Evolutionary conservation across 2,113 vertebrate genomes (phyloP).

Genomic region (Morone saxatilis): DNA sequence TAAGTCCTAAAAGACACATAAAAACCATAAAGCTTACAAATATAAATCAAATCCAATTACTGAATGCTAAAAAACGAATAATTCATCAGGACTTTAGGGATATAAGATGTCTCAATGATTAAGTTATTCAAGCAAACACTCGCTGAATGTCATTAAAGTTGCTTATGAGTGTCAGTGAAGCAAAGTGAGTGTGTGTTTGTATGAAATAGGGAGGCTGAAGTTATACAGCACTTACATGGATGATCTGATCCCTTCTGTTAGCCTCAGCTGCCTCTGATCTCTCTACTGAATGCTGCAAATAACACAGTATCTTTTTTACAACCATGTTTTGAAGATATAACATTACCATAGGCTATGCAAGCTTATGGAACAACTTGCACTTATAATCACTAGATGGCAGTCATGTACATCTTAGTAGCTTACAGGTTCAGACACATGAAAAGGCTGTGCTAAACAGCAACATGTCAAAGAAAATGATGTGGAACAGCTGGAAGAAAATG

Average conservation of each 20-base stretch:
- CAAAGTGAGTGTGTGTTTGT: background rate
- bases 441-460: background rate
- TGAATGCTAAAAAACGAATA: background rate
- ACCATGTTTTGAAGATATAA: background rate
- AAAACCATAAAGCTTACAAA: background rate
- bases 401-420: conserved; percentile 14
- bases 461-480: background rate
- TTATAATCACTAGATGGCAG: conserved; percentile 79
- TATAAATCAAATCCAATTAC: background rate
- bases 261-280: conserved; percentile 67
- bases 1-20: conserved; percentile 84
- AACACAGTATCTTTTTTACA: conserved; percentile 27
- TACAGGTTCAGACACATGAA: background rate
- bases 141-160: background rate
- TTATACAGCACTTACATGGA: conserved; percentile 73
- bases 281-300: conserved; percentile 79
- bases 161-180: background rate
- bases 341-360: background rate
- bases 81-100: background rate
- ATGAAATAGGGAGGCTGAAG: background rate
- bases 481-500: background rate
- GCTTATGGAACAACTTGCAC: background rate
- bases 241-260: conserved; percentile 77
- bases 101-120: background rate
- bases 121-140: background rate